phyloP scores from a whole-genome alignment of 2,113 vertebrate species.

The Clarias macrocephalus region DNA sequence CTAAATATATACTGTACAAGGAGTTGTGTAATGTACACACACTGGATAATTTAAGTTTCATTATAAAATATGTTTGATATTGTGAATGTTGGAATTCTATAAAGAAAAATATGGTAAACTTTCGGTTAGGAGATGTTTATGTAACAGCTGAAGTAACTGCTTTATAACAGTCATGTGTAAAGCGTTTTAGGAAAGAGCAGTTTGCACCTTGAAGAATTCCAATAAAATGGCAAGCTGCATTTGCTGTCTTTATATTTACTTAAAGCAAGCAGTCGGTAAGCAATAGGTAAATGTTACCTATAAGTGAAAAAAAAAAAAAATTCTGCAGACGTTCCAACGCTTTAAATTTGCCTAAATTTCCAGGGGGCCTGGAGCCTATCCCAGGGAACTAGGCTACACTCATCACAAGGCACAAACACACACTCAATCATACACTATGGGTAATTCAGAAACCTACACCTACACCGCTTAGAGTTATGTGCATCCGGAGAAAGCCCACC shows the following conservation, averaged over 20 bases:
- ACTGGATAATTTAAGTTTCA: neutral
- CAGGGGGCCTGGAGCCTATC: too few species aligned
- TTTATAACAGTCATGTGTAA: neutral
- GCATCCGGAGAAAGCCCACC: too few species aligned
- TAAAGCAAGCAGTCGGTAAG: neutral
- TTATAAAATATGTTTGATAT: neutral
- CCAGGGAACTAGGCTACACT: too few species aligned
- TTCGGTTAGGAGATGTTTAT: neutral
- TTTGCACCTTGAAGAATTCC: neutral
- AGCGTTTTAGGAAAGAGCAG: neutral
- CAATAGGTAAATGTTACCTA: neutral
- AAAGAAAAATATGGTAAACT: neutral
- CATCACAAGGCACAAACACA: too few species aligned
- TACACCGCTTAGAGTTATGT: too few species aligned
- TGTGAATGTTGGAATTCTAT: neutral
- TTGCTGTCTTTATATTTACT: neutral
- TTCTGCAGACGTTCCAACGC: neutral
- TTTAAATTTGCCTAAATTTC: neutral
- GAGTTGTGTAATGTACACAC: neutral
- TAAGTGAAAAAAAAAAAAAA: neutral
- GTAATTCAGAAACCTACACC: too few species aligned
- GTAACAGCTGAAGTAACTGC: neutral
- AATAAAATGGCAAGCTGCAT: neutral
- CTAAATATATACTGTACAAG: neutral
- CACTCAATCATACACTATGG: too few species aligned